phyloP scores from a whole-genome alignment of 2,113 vertebrate species.

The Gymnobelideus leadbeateri region DNA sequence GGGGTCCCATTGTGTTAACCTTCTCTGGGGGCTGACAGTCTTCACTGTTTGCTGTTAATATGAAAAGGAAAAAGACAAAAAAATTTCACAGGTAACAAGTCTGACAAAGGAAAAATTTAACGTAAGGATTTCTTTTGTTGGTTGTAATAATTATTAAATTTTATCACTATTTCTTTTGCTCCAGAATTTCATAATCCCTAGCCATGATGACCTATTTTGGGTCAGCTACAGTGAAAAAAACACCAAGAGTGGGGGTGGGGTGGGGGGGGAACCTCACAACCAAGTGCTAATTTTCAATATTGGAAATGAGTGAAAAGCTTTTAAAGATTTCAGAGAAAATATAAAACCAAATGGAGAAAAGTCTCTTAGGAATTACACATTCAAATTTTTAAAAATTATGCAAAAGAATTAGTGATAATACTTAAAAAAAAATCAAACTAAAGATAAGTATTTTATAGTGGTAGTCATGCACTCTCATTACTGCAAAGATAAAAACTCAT shows the following conservation, averaged over 20 bases:
- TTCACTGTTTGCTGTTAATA: conserved; percentile 72
- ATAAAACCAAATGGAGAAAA: background rate
- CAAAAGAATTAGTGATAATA: background rate
- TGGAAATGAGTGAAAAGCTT: background rate
- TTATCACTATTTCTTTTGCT: background rate
- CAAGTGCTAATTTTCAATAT: background rate
- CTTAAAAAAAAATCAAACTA: background rate
- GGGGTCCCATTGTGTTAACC: conserved; percentile 86
- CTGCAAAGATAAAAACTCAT: conserved; percentile 26
- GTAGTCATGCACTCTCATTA: background rate
- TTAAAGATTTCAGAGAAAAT: background rate
- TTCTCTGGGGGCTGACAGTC: conserved; percentile 79
- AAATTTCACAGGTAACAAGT: background rate
- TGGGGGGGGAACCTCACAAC: no score
- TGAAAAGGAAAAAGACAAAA: conserved; percentile 27
- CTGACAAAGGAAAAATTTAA: background rate
- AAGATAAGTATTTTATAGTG: background rate
- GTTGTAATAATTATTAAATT: conserved; percentile 14
- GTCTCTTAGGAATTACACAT: background rate
- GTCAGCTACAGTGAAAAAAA: background rate
- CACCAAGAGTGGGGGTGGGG: no score
- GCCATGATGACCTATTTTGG: background rate
- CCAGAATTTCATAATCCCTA: background rate
- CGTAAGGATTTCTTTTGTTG: background rate
- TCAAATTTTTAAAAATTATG: background rate